phyloP scores from a whole-genome alignment of 2,113 vertebrate genomes.

The Phalacrocorax brasilianus region DNA sequence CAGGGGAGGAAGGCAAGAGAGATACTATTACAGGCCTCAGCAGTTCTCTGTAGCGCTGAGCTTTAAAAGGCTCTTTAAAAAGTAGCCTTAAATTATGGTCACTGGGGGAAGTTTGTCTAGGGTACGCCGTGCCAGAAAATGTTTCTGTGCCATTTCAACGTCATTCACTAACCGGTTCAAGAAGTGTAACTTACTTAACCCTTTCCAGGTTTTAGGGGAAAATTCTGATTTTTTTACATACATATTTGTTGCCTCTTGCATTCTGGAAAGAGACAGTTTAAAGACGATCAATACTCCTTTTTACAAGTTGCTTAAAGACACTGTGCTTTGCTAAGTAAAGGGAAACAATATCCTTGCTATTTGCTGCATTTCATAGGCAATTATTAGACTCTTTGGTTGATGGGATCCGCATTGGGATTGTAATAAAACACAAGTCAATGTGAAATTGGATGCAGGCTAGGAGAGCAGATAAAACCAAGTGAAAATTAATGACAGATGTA shows the following conservation, averaged over 20 bases:
- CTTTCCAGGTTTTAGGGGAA: not conserved
- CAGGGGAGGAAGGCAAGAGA: not conserved
- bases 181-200: slow-evolving; percentile 29
- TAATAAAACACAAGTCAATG: slow-evolving; percentile 66
- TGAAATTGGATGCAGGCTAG: slow-evolving; percentile 64
- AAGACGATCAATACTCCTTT: not conserved
- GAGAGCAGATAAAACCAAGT: slow-evolving; percentile 61
- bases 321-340: not conserved
- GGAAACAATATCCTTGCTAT: slow-evolving; percentile 31
- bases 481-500: slow-evolving; percentile 68
- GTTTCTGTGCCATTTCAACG: slow-evolving; percentile 12
- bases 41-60: not conserved
- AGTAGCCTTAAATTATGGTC: slow-evolving; percentile 46
- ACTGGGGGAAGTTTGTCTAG: slow-evolving; percentile 31
- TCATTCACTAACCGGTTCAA: not conserved
- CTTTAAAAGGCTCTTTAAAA: slow-evolving; percentile 27
- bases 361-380: slow-evolving; percentile 49
- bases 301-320: not conserved
- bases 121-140: not conserved
- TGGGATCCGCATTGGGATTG: slow-evolving; percentile 42
- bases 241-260: not conserved
- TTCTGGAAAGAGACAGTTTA: not conserved
- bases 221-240: not conserved
- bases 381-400: slow-evolving; percentile 54
- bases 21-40: not conserved